Percentiles rank a stretch among this genome's conserved stretches.
These are phyloP conservation scores for Halcyon senegalensis DNA, from an alignment of 2,113 vertebrate genomes.

Conservation along the genomic window DNA sequence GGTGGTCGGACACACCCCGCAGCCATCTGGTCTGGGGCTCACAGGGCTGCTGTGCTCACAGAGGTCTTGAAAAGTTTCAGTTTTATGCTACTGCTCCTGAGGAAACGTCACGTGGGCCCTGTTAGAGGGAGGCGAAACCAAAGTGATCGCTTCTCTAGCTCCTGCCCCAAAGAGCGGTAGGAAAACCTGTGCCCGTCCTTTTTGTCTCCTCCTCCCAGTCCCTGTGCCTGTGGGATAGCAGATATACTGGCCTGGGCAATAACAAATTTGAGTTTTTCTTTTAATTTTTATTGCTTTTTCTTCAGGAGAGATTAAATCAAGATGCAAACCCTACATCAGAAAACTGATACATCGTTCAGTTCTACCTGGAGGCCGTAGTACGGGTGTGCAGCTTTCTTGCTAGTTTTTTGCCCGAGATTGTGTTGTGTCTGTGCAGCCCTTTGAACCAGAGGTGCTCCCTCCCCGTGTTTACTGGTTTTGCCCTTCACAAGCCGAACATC, in stretches of 20 bases:
- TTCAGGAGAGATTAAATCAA: not conserved
- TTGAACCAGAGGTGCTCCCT: not conserved
- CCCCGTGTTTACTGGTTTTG: not conserved
- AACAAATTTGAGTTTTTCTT: not conserved
- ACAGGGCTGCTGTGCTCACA: accelerated
- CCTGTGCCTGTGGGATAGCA: not conserved
- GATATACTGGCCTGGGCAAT: not conserved
- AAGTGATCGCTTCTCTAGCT: not conserved
- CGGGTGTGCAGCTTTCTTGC: not conserved
- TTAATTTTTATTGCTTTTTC: not conserved
- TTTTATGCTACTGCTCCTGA: not conserved
- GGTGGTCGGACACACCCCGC: not conserved
- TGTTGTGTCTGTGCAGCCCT: not conserved
- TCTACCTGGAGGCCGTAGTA: not conserved
- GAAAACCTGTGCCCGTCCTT: not conserved
- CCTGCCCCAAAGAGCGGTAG: not conserved
- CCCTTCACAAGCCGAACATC: not conserved
- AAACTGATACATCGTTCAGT: not conserved
- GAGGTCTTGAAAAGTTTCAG: not conserved
- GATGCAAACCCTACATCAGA: not conserved
- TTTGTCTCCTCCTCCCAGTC: not conserved
- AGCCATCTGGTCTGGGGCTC: accelerated
- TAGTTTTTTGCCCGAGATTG: not conserved
- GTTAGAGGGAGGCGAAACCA: not conserved
- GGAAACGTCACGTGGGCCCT: accelerated